phyloP scores from a whole-genome alignment of 2,797 vertebrate genomes.

The Cuniculus paca region DNA sequence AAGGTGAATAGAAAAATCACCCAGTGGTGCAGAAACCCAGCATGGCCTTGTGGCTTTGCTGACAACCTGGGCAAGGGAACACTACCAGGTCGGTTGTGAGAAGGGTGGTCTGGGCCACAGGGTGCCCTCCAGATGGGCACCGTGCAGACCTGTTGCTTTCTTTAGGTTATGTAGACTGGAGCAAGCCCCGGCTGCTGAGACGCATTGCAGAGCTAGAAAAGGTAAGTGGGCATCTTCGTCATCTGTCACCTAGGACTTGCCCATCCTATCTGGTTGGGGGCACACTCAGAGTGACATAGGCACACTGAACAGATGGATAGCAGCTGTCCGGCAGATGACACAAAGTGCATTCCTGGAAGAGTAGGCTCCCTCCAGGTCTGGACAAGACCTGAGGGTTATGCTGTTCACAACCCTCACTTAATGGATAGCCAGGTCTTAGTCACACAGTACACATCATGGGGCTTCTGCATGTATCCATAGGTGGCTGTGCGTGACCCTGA shows the following conservation, averaged over 20 bases:
- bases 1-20: not conserved
- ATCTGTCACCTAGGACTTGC: fast-evolving
- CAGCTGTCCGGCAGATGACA: not conserved
- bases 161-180: slow-evolving; percentile 95
- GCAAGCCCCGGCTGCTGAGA: slow-evolving; percentile 93
- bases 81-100: fast-evolving
- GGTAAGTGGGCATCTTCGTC: slow-evolving; percentile 86
- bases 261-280: fast-evolving
- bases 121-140: fast-evolving
- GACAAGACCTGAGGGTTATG: fast-evolving
- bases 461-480: fast-evolving
- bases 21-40: fast-evolving
- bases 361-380: not conserved
- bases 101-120: fast-evolving
- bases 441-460: fast-evolving
- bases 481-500: not conserved
- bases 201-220: slow-evolving; percentile 92
- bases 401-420: fast-evolving
- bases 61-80: too few relatives aligned
- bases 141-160: not conserved
- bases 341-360: fast-evolving
- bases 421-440: not conserved
- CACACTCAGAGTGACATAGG: too few relatives aligned
- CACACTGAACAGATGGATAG: fast-evolving
- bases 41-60: not conserved